Evolutionary conservation across 2,797 vertebrate species (phyloP), one percentile per base, ranked within the genome.

Genomic region (Xerus rutilus): DNA sequence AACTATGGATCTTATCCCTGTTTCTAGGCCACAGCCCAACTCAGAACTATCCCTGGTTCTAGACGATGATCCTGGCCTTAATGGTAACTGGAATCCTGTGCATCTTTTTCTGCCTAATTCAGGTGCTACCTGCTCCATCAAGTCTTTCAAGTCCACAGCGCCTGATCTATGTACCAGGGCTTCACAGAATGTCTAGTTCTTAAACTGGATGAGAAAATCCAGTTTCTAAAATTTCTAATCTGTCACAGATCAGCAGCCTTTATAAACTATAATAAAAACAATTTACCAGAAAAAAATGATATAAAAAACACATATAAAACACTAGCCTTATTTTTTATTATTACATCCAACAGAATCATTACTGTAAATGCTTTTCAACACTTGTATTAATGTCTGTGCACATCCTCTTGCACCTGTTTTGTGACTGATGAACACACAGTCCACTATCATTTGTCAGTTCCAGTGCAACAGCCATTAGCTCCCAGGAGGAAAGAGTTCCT

Each of bases 1-100:
- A 69, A 10, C 23, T 13, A 35, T 39, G 70, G 59, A n/a, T 62
- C 77, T 47, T 90, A 11, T 86, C 45, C 30, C 62, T 93, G 8
- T 82, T 86, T 90, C 67, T 67, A 59, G 96, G 43, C 8, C 73
- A 86, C 12, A 86, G 49, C 14, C 35, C 35, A 49, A 32, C 85
- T 92, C 67, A 52, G 15, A 89, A 88, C 45, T 35, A 1, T 21
- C 98, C 98, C 0, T 64, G 47, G 39, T n/a, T 73, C 79, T 85
- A 62, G 77, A 62, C 10, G 20, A 82, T 20, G 43, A 21, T 13
- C 12, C 54, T 67, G 52, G 70, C 8, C 30, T 86, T 57, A 57
- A 17, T 67, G 30, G 21, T 84, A 76, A 72, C 49, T 77, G 28
- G 62, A 91, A 72, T 67, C 76, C 52, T 94, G 14, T 35, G 62